Evolutionary conservation across 2,113 vertebrate species (phyloP), one percentile per base, ranked within the genome.

Genomic region (Dissostichus mawsoni): DNA sequence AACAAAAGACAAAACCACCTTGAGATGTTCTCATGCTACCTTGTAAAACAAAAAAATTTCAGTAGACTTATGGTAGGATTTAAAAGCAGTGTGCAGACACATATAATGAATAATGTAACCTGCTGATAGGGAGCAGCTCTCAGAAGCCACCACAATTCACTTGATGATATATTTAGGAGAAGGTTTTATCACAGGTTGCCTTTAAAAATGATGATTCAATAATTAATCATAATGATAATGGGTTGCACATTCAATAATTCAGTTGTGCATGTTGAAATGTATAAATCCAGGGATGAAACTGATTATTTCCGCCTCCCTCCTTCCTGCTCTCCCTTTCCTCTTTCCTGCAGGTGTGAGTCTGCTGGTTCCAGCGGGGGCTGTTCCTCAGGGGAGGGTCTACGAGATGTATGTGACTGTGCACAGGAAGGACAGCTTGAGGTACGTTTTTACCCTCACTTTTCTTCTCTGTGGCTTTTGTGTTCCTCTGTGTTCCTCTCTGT

Each of bases 331-430:
- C 44, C 45, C 66, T 67, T 61, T 80, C 25, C 48, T 76, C 67
- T 62, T 64, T 63, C 69, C 65, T 82, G 76, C 95, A 99, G 98
- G 98, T 89, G 96, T 99, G 73, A 99, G 98, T 89, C 94, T 99
- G 95, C 94, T 99, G 96, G 98, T 99, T 90, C 98, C 98, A 75
- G 97, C 97, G 0, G 98, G 98, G 58, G 97, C 97, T 0, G 92
- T 99, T 93, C 98, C 98, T 89, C 97, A 97, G 93, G 98, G 98
- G 36, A 93, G 98, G 90, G 97, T 97, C 82, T 99, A 98, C 65
- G 98, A 99, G 94, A 98, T 99, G 98, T 99, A 97, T 89, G 95
- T 99, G 95, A 98, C 97, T 36, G 97, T 99, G 79, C 97, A 99
- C 95, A 97, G 98, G 92, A 99, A 97, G 92, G 98, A 99, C 90